A percentile compares a stretch with the other conserved stretches of the same genome.
Conservation (phyloP, 2,888 invertebrate species). For the Pecten maximus region DNA sequence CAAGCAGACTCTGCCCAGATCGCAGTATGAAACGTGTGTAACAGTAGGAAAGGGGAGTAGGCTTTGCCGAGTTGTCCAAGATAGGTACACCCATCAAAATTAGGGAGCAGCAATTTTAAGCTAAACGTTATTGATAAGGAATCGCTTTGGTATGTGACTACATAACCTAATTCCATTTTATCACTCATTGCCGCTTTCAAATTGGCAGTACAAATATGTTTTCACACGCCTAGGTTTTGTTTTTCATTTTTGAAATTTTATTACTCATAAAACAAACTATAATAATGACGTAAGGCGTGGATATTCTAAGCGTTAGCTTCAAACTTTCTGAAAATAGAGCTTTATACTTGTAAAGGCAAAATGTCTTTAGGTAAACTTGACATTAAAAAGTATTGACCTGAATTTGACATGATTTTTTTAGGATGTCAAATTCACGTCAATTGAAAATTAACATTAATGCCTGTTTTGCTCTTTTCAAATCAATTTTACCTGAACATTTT, state of each 20-base stretch:
- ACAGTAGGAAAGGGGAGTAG: background rate
- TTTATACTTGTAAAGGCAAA: too few species aligned
- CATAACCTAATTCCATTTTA: background rate
- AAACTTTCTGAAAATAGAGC: too few species aligned
- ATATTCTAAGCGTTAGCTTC: too few species aligned
- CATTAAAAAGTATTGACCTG: too few species aligned
- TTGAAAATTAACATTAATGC: too few species aligned
- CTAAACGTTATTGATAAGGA: background rate
- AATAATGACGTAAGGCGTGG: too few species aligned
- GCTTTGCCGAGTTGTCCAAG: background rate
- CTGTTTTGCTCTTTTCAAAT: too few species aligned
- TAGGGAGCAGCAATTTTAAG: background rate
- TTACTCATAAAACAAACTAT: too few species aligned
- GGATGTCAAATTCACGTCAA: too few species aligned
- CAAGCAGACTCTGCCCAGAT: background rate
- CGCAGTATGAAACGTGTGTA: background rate
- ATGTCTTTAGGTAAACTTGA: too few species aligned
- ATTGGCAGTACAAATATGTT: background rate
- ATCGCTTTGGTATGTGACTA: background rate
- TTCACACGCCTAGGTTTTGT: background rate
- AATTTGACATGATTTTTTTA: too few species aligned
- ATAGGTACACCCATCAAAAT: conserved; percentile 4
- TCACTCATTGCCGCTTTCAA: background rate
- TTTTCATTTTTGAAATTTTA: background rate
- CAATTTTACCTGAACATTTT: too few species aligned